Base-by-base conservation (phyloP, 53 echinoderm and acorn worm species). In the Echinometra lucunter region DNA sequence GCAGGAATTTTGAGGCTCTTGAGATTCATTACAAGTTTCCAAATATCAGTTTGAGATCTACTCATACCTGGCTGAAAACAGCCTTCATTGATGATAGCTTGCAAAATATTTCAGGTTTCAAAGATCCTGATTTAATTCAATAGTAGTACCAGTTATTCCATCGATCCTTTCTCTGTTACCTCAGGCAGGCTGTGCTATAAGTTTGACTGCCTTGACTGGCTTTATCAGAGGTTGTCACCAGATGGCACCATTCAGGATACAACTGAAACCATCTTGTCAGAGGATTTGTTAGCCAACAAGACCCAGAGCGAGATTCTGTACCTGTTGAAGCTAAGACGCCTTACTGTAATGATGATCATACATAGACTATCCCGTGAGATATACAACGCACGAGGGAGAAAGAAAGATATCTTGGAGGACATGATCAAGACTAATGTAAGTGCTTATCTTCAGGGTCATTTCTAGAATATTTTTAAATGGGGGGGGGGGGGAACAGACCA, bases 121-220 rank as follows among this genome's bases (percentile, higher is more conserved):
- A 6, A 49, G 49, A 4, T 49, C 4, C 49, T 49, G 49, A 49
- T 49, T 49, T 49, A 6, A 9, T 9, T 49, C 4, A n/a, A n/a
- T n/a, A 6, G 49, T 49, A 6, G 4, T 49, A 53, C 53, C 13
- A 13, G 13, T 53, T 53, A 53, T 4, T 13, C 53, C 13, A 53
- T 53, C 4, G 13, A 53, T 11, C 40, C 35, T 3, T 42, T 78
- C 42, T 19, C 28, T 4, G 3, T 40, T 38, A 3, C 78, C 78
- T 3, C 58, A 89, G 89, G 58, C 32, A 45, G 60, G 37, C 35
- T 89, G 16, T 89, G 89, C 58, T 23, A 30, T 37, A 89, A 89
- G 60, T 60, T 89, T 89, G 89, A 89, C 89, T 89, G 89, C 25
- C 58, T 89, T 37, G 89, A 89, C 60, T 89, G 89, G 89, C 40